Conservation (phyloP, 2,888 invertebrate genomes). For the Euclidia mi region DNA sequence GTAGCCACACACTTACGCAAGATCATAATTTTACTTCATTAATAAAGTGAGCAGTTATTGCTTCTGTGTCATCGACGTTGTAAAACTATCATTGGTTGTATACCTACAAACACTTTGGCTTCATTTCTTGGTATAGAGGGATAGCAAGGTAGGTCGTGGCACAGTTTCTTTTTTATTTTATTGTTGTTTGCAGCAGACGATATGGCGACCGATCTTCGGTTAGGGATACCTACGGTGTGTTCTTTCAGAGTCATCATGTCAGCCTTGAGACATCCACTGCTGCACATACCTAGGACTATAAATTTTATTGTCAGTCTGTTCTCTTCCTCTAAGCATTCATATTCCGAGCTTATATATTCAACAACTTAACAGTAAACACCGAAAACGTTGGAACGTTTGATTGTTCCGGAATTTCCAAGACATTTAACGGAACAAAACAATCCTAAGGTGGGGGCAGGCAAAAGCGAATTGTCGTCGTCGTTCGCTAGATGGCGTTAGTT, state of each 20-base stretch:
- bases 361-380: constrained; percentile 25
- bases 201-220: too few relatives aligned
- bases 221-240: too few relatives aligned
- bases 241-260: too few relatives aligned
- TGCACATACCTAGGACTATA: too few relatives aligned
- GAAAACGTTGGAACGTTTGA: constrained; percentile 28
- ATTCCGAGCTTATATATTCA: too few relatives aligned
- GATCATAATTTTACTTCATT: background rate
- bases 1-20: background rate
- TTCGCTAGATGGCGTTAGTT: constrained; percentile 49
- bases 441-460: constrained; percentile 18
- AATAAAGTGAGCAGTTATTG: too few relatives aligned
- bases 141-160: too few relatives aligned
- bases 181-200: too few relatives aligned
- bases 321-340: too few relatives aligned
- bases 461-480: constrained; percentile 37
- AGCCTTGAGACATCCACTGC: too few relatives aligned
- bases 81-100: background rate
- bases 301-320: too few relatives aligned
- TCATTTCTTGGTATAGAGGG: background rate
- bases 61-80: background rate
- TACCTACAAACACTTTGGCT: background rate
- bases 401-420: constrained; percentile 40
- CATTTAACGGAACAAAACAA: constrained; percentile 45
- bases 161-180: too few relatives aligned